A percentile compares a stretch with the other conserved stretches of the same genome.
Conservation (phyloP, 37 sponge, comb jelly and placozoan genomes). For the Spongia lamella region DNA sequence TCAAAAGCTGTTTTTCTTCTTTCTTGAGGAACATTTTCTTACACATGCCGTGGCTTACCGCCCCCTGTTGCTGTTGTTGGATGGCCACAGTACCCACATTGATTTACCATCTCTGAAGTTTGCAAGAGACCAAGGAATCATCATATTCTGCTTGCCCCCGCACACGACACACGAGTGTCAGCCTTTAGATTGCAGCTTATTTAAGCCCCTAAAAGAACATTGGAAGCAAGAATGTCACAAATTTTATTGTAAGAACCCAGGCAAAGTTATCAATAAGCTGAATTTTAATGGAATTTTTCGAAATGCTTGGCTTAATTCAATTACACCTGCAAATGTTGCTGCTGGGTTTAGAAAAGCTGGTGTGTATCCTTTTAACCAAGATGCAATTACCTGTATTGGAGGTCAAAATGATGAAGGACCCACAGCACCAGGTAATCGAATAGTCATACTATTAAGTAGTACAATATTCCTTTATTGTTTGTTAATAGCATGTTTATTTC, state of each 20-base stretch:
- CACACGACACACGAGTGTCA: conserved; percentile 23
- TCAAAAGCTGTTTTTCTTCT: neutral
- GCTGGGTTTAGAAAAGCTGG: conserved; percentile 18
- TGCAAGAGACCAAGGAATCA: neutral
- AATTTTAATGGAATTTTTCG: conserved; percentile 12
- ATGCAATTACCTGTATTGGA: conserved; percentile 8
- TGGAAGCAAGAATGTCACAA: conserved; percentile 16
- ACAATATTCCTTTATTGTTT: too few relatives aligned
- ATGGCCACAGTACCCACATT: conserved; percentile 7
- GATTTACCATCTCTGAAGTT: neutral
- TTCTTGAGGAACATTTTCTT: neutral
- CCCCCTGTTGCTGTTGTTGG: conserved; percentile 3
- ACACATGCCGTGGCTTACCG: neutral
- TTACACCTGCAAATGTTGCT: neutral
- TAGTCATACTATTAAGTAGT: too few relatives aligned
- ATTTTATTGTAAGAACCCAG: conserved; percentile 16
- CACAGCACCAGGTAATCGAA: too few relatives aligned
- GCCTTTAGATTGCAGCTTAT: conserved; percentile 12
- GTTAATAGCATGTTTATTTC: too few relatives aligned
- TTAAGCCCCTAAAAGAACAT: conserved; percentile 4
- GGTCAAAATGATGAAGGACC: too few relatives aligned
- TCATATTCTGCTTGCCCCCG: too few relatives aligned
- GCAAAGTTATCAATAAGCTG: neutral
- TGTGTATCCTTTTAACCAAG: conserved; percentile 19
- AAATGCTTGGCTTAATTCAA: conserved; percentile 7